Percentiles rank a stretch among this genome's conserved stretches.
Evolutionary conservation across 1,140 invertebrate species (phyloP).

Genomic region (Plectus sambesii): DNA sequence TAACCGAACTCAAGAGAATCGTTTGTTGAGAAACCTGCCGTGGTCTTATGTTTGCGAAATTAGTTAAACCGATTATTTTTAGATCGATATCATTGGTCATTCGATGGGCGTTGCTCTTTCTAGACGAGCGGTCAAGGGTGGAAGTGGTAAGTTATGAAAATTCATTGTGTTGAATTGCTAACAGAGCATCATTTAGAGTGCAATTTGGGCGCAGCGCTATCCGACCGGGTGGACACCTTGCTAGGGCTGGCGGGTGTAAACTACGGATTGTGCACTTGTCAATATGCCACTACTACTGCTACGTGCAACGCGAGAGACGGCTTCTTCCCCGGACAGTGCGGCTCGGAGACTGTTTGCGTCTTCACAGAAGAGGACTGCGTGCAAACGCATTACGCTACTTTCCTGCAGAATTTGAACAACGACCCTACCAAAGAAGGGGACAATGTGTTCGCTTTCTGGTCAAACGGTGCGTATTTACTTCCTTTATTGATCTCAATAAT

Average conservation of each 20-base stretch:
- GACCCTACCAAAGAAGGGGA: constrained; percentile 11
- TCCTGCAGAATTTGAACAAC: constrained; percentile 14
- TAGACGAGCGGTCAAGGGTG: constrained; percentile 24
- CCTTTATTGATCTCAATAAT: background rate
- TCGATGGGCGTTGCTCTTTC: constrained; percentile 31
- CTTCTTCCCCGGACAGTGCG: constrained; percentile 26
- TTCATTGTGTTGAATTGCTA: constrained; percentile 2
- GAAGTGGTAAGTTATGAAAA: constrained; percentile 19
- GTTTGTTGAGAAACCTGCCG: too few relatives aligned
- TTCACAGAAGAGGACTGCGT: background rate
- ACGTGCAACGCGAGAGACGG: constrained; percentile 27
- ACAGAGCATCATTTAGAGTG: too few relatives aligned
- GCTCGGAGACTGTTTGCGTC: constrained; percentile 13
- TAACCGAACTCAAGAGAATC: too few relatives aligned
- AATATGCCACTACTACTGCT: background rate
- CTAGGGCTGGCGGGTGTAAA: constrained; percentile 27
- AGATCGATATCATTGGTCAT: constrained; percentile 23
- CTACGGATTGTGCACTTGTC: constrained; percentile 26
- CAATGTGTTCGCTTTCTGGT: constrained; percentile 20
- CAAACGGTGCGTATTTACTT: constrained; percentile 15
- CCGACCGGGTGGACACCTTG: constrained; percentile 20
- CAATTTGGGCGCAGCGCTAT: constrained; percentile 17
- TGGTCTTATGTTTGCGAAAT: too few relatives aligned
- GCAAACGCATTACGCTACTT: constrained; percentile 8
- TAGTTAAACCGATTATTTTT: too few relatives aligned